These are phyloP conservation scores for Gobio occitaniae DNA, from an alignment of 2,797 vertebrate species.

Conservation along the genomic window DNA sequence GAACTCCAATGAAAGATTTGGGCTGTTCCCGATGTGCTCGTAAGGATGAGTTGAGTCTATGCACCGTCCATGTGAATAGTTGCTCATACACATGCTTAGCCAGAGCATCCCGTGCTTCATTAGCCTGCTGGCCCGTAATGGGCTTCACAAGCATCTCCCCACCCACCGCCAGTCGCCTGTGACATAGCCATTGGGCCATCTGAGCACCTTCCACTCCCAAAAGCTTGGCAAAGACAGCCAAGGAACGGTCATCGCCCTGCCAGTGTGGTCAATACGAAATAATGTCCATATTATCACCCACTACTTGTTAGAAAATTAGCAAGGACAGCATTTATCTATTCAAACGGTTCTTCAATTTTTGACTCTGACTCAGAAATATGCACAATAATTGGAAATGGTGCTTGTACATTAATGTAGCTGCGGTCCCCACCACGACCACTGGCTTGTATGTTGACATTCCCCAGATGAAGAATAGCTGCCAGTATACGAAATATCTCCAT, in stretches of 20 bases:
- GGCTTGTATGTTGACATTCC: conserved; percentile 75
- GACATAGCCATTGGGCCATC: conserved; percentile 82
- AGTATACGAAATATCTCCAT: conserved; percentile 83
- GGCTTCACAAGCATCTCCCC: conserved; percentile 81
- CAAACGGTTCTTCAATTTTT: neutral
- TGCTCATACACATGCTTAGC: conserved; percentile 82
- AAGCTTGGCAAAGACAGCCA: conserved; percentile 77
- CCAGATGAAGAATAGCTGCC: conserved; percentile 81
- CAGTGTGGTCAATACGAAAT: conserved; percentile 7
- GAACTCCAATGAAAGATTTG: conserved; percentile 78
- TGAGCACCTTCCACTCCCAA: conserved; percentile 78
- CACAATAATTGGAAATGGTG: neutral
- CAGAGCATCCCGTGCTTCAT: conserved; percentile 76
- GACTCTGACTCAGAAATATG: conserved; percentile 16
- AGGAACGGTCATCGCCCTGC: conserved; percentile 74
- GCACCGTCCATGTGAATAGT: conserved; percentile 81
- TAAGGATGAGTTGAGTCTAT: conserved; percentile 79
- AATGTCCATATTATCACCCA: conserved; percentile 4
- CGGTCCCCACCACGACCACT: conserved; percentile 75
- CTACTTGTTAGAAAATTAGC: conserved; percentile 7
- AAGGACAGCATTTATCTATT: neutral
- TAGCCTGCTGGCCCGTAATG: conserved; percentile 76
- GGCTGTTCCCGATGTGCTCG: conserved; percentile 62
- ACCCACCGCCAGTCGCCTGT: conserved; percentile 77
- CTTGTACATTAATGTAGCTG: conserved; percentile 75